phyloP scores from a whole-genome alignment of 2,113 vertebrate genomes.

The Cathartes aura region DNA sequence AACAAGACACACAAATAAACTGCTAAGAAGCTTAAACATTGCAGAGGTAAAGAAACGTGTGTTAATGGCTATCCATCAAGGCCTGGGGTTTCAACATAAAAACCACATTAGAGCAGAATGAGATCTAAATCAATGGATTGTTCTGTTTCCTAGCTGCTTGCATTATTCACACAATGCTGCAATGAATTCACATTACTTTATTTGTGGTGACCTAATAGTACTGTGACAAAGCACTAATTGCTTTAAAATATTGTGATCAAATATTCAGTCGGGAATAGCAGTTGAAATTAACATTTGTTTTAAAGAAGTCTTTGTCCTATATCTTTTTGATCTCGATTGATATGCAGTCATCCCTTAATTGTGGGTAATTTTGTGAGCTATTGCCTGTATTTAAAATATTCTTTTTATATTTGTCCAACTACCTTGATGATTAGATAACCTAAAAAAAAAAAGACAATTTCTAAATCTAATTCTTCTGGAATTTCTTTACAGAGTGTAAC shows the following conservation, averaged over 20 bases:
- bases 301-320: neutral
- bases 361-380: neutral
- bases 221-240: slow-evolving; percentile 10
- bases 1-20: neutral
- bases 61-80: slow-evolving; percentile 22
- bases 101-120: slow-evolving; percentile 15
- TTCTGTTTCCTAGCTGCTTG: neutral
- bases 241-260: slow-evolving; percentile 14
- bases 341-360: neutral
- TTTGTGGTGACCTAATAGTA: neutral
- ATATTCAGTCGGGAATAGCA: neutral
- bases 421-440: neutral
- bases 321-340: slow-evolving; percentile 46
- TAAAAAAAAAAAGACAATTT: neutral
- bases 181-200: slow-evolving; percentile 17
- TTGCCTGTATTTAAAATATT: slow-evolving; percentile 7
- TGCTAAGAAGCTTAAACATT: neutral
- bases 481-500: neutral
- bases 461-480: neutral
- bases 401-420: neutral
- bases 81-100: slow-evolving; percentile 23
- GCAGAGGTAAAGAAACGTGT: neutral
- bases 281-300: slow-evolving; percentile 11
- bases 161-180: neutral
- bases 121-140: slow-evolving; percentile 32